Evolutionary conservation across 2,113 vertebrate species (phyloP).

Genomic region (Poeciliopsis turrubarensis): DNA sequence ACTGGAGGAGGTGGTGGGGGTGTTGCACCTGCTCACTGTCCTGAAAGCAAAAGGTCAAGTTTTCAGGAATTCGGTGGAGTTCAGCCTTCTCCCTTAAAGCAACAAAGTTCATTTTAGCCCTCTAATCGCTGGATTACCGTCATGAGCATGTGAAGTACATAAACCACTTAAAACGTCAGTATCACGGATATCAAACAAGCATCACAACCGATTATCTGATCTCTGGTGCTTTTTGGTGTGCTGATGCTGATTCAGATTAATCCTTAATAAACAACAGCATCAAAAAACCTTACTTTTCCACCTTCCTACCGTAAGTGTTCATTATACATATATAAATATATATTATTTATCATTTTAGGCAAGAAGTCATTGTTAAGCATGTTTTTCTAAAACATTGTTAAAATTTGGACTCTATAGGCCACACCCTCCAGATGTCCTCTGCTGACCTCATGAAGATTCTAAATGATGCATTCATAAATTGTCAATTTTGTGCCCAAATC

Average conservation of each 20-base stretch:
- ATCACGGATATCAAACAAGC: not conserved
- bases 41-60: conserved; percentile 40
- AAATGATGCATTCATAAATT: not conserved
- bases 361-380: not conserved
- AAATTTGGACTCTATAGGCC: not conserved
- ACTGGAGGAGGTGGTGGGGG: conserved; percentile 30
- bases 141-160: not conserved
- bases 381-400: not conserved
- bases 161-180: not conserved
- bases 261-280: not conserved
- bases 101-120: not conserved
- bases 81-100: conserved; percentile 15
- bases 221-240: not conserved
- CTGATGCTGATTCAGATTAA: not conserved
- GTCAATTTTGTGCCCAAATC: not conserved
- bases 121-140: not conserved
- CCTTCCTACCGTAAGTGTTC: not conserved
- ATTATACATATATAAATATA: not conserved
- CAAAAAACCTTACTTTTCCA: not conserved
- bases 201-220: not conserved
- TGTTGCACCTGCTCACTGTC: conserved; percentile 49
- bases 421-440: not conserved
- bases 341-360: not conserved
- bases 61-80: conserved; percentile 11
- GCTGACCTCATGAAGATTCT: not conserved